phyloP scores from a whole-genome alignment of 2,888 invertebrate species.

The Doris montereyensis region DNA sequence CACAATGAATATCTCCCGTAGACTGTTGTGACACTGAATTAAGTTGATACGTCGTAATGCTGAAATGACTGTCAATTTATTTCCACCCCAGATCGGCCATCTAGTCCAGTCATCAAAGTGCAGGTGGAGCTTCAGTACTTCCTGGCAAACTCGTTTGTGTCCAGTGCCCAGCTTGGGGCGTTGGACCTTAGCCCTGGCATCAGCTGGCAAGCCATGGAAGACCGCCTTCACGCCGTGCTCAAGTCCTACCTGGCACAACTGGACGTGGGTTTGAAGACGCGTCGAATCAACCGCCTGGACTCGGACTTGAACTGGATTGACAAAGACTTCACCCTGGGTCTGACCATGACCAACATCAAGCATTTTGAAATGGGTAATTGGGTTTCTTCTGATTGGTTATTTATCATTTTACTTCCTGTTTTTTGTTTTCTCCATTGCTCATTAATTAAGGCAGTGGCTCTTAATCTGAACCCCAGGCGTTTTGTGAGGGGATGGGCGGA shows the following conservation, averaged over 20 bases:
- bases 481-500: too few relatives aligned
- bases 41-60: too few relatives aligned
- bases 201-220: constrained; percentile 56
- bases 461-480: too few relatives aligned
- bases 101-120: constrained; percentile 27
- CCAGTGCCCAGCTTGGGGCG: constrained; percentile 37
- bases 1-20: too few relatives aligned
- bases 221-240: constrained; percentile 51
- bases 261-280: constrained; percentile 63
- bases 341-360: constrained; percentile 58
- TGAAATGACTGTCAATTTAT: too few relatives aligned
- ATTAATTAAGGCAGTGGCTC: too few relatives aligned
- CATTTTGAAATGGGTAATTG: constrained; percentile 56
- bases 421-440: too few relatives aligned
- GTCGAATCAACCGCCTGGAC: constrained; percentile 59
- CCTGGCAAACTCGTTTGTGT: constrained; percentile 42
- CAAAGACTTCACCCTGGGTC: constrained; percentile 53
- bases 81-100: constrained; percentile 27
- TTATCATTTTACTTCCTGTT: too few relatives aligned
- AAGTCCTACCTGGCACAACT: constrained; percentile 59
- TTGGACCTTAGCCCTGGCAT: constrained; percentile 29
- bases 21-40: too few relatives aligned
- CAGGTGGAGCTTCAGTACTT: constrained; percentile 41
- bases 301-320: constrained; percentile 46
- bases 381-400: too few relatives aligned